Base-by-base conservation (phyloP, 2,113 vertebrate genomes). In the Sardina pilchardus region DNA sequence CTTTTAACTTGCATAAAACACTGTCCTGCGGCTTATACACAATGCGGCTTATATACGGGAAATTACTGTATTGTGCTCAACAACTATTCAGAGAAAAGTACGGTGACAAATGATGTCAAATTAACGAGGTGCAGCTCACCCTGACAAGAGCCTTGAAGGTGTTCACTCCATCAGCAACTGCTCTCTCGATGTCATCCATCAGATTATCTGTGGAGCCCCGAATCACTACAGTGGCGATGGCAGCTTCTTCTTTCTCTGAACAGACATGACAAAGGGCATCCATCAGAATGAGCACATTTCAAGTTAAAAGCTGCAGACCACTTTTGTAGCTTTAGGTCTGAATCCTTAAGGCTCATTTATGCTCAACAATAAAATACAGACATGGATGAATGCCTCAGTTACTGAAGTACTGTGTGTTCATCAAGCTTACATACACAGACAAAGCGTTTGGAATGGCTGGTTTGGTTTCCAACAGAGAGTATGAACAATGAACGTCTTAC, bases 131-230 rank as follows among this genome's bases (percentile, higher is more conserved):
- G 2, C 14, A 4, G 88, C 97, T 94, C 84, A 99, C 98, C 93
- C 96, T 95, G 59, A 97, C 97, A 85, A 99, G 96, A 85, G 98
- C 96, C 96, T 99, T 99, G 92, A 99, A 99, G 87, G 97, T 99
- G 89, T 99, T 99, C 80, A 99, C 97, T 21, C 95, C 98, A 89
- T 99, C 98, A 86, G 99, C 98, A 2, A 99, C 93, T 16, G 98
- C 98, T 88, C 98, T 94, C 92, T 99, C 98, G 63, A 99, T 96
- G 82, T 99, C 98, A 90, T 99, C 98, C 98, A 99, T 98, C 84
- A 97, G 93, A 88, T 99, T 99, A 86, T 99, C 97, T 50, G 98
- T 99, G 85, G 98, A 99, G 39, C 98, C 98, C 90, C 98, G 96
- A 89, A 99, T 96, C 30, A 99, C 95, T 89, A 99, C 93, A 0